Conservation (phyloP, 2,797 vertebrate genomes). For the Coregonus suidteri region DNA sequence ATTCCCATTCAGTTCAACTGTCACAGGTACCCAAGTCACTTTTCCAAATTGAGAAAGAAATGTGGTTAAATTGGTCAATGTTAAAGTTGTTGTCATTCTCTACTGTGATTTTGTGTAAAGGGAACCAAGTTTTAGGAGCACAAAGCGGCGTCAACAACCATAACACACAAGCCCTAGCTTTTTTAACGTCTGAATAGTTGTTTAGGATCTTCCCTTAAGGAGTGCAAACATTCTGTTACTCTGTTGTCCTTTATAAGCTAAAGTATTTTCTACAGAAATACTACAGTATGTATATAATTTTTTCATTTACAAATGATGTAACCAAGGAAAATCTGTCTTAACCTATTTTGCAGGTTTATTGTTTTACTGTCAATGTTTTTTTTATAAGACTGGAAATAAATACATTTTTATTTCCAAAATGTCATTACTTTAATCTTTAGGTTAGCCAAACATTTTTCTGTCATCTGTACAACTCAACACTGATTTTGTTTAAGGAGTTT, state of each 20-base stretch:
- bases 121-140: slow-evolving; percentile 30
- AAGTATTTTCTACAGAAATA: slow-evolving; percentile 53
- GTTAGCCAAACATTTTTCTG: slow-evolving; percentile 26
- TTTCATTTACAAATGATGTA: slow-evolving; percentile 42
- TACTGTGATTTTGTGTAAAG: slow-evolving; percentile 27
- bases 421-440: slow-evolving; percentile 14
- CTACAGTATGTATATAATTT: slow-evolving; percentile 37
- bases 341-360: slow-evolving; percentile 34
- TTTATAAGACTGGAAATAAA: slow-evolving; percentile 44
- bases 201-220: slow-evolving; percentile 6
- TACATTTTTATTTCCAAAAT: slow-evolving; percentile 39
- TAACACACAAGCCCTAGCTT: slow-evolving; percentile 16
- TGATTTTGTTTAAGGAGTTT: slow-evolving; percentile 30
- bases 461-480: slow-evolving; percentile 14
- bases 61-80: slow-evolving; percentile 31
- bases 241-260: slow-evolving; percentile 52
- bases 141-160: slow-evolving; percentile 20
- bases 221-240: slow-evolving; percentile 14
- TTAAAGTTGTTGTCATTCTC: slow-evolving; percentile 23
- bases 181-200: slow-evolving; percentile 13
- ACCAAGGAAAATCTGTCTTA: slow-evolving; percentile 35
- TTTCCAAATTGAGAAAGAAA: slow-evolving; percentile 13
- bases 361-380: slow-evolving; percentile 42
- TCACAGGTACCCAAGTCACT: slow-evolving; percentile 4
- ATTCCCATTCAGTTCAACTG: no score